Conservation (phyloP, 2,113 vertebrate genomes). For the Sinosuthora webbiana region DNA sequence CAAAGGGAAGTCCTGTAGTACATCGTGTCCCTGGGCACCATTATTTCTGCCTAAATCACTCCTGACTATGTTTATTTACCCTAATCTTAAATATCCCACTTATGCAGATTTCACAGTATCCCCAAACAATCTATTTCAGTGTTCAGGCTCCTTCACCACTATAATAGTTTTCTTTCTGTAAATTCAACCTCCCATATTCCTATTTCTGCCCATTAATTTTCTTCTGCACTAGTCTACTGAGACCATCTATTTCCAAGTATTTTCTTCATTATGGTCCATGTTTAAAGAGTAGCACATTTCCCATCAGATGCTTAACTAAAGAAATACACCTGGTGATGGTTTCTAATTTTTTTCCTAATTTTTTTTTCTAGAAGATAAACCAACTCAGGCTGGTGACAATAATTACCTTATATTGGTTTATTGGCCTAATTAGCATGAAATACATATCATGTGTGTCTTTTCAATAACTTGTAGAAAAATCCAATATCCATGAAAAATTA, state of each 20-base stretch:
- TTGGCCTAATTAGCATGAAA: not conserved
- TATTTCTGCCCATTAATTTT: not conserved
- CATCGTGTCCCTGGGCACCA: not conserved
- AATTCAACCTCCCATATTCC: not conserved
- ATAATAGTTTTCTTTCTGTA: not conserved
- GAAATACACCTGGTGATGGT: not conserved
- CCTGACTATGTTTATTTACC: not conserved
- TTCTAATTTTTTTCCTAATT: not conserved
- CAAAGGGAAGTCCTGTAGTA: not conserved
- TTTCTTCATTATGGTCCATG: not conserved
- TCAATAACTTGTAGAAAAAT: not conserved
- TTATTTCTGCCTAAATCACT: not conserved
- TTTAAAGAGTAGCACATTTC: not conserved
- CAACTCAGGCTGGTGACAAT: not conserved
- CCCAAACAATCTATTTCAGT: not conserved
- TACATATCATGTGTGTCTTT: not conserved
- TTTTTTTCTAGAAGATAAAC: not conserved
- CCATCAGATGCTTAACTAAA: not conserved
- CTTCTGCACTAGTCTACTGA: not conserved
- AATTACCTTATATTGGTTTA: not conserved
- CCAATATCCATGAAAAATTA: not conserved
- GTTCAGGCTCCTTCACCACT: not conserved
- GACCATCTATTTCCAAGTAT: not conserved
- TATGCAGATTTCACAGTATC: not conserved
- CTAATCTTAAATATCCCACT: not conserved